Evolutionary conservation across 2,888 invertebrate genomes (phyloP).

Genomic region (Ethmia dodecea): DNA sequence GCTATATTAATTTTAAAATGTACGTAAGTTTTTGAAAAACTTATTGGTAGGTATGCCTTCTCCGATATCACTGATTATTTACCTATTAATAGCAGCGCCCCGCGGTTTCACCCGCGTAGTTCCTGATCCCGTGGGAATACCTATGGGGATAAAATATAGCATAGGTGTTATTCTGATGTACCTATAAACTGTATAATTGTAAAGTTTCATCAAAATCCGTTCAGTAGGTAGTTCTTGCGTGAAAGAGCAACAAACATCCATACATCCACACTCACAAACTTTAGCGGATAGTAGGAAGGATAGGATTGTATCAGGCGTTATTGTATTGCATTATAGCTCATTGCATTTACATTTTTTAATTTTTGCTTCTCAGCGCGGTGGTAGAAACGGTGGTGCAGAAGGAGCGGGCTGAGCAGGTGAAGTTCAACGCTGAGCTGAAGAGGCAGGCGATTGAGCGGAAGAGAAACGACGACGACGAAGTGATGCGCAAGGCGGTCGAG

Average conservation of each 20-base stretch:
- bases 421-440: slow-evolving; percentile 47
- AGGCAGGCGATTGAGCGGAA: slow-evolving; percentile 40
- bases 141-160: no score
- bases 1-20: no score
- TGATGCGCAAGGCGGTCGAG: slow-evolving; percentile 46
- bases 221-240: no score
- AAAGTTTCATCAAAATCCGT: no score
- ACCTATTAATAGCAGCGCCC: background rate
- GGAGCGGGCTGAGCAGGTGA: slow-evolving; percentile 55
- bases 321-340: no score
- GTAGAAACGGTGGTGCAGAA: slow-evolving; percentile 62
- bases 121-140: background rate
- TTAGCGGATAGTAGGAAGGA: no score
- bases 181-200: no score
- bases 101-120: background rate
- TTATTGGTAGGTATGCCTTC: background rate
- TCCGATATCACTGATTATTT: background rate
- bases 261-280: no score
- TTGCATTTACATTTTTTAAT: background rate
- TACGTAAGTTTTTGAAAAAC: background rate
- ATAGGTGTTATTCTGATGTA: no score
- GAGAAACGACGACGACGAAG: slow-evolving; percentile 41
- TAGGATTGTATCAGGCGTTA: no score
- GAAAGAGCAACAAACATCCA: no score
- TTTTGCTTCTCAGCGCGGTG: slow-evolving; percentile 44